Evolutionary conservation across 1,140 invertebrate species (phyloP).

Genomic region (Drosophila gunungcola): DNA sequence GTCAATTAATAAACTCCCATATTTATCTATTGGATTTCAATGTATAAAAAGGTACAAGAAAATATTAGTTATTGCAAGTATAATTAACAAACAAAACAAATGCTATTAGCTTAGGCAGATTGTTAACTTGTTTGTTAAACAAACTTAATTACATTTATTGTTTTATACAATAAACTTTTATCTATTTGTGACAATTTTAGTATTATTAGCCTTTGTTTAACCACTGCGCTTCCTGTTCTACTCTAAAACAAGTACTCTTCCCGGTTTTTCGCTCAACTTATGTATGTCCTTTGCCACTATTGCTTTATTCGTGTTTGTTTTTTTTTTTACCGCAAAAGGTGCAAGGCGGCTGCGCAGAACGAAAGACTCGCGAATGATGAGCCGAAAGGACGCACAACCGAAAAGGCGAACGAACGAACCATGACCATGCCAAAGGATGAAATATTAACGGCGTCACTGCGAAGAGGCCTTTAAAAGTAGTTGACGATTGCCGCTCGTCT

Average conservation of each 20-base stretch:
- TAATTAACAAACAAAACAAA: no score
- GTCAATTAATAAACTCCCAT: no score
- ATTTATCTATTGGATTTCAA: no score
- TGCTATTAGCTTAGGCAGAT: no score
- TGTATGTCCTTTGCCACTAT: conserved; percentile 11
- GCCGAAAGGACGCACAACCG: conserved; percentile 13
- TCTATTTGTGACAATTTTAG: no score
- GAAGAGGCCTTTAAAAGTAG: conserved; percentile 29
- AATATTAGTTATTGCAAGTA: no score
- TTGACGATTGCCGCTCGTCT: conserved; percentile 18
- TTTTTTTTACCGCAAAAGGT: conserved; percentile 16
- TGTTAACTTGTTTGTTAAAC: no score
- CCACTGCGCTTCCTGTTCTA: conserved; percentile 7
- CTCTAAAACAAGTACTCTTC: not conserved
- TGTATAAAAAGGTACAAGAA: no score
- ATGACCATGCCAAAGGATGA: conserved; percentile 83
- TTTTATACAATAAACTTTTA: no score
- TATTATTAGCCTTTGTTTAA: no score
- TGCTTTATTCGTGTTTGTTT: conserved; percentile 9
- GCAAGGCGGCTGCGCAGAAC: conserved; percentile 29
- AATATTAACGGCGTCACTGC: conserved; percentile 60
- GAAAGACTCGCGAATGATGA: conserved; percentile 7
- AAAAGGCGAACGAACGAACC: conserved; percentile 53
- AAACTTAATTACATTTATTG: no score
- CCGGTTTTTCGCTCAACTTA: conserved; percentile 1